Evolutionary conservation across 2,888 invertebrate species (phyloP).

Genomic region (Marasmarcha lunaedactyla): DNA sequence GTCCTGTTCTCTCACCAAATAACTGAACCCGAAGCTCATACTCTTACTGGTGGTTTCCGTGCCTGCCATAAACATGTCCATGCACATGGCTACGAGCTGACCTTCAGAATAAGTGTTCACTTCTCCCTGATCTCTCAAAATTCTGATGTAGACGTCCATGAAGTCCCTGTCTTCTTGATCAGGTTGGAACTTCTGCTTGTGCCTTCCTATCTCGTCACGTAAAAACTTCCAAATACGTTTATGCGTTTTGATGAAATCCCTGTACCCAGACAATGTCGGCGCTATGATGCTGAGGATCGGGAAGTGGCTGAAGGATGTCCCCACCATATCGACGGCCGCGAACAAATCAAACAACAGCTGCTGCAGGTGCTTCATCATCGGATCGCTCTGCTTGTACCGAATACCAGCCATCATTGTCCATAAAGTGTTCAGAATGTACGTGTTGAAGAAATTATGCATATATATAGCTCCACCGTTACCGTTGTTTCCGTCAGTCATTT

Average conservation of each 20-base stretch:
- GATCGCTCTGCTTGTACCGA: constrained; percentile 77
- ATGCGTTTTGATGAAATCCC: constrained; percentile 78
- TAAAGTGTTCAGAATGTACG: constrained; percentile 82
- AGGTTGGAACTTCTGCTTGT: constrained; percentile 73
- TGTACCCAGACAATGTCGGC: constrained; percentile 83
- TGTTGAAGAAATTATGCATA: constrained; percentile 81
- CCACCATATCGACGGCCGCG: constrained; percentile 83
- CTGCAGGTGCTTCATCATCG: constrained; percentile 76
- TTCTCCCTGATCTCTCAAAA: constrained; percentile 71
- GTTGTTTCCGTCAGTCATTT: constrained; percentile 32
- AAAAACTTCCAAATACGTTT: constrained; percentile 79
- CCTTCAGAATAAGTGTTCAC: constrained; percentile 74
- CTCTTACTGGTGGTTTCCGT: constrained; percentile 88
- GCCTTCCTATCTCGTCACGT: constrained; percentile 76
- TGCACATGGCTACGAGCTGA: constrained; percentile 82
- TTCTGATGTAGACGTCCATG: constrained; percentile 84
- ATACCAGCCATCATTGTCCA: constrained; percentile 89
- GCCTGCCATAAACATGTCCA: constrained; percentile 90
- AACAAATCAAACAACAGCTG: constrained; percentile 78
- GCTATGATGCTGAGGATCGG: constrained; percentile 78
- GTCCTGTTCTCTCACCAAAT: constrained; percentile 77
- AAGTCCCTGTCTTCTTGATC: constrained; percentile 77
- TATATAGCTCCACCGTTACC: constrained; percentile 62
- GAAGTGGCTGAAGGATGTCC: constrained; percentile 83
- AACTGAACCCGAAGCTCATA: constrained; percentile 81